Percentiles rank a stretch among this genome's conserved stretches.
These are phyloP conservation scores for Palythoa heliodiscus DNA, from an alignment of 92 coral and sea anemone genomes.

Conservation along the genomic window DNA sequence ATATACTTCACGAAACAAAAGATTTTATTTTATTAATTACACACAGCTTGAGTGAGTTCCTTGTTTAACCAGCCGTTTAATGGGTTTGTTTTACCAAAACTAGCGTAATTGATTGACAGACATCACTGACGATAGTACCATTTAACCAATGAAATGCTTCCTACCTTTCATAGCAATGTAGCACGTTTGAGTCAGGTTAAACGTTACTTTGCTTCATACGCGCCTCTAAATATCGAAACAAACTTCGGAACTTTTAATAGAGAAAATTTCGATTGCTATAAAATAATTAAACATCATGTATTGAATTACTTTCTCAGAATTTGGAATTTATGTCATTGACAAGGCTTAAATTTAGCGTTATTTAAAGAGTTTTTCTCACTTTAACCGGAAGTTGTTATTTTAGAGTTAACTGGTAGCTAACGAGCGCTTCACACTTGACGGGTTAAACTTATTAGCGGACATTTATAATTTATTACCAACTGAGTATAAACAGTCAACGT, in stretches of 20 bases:
- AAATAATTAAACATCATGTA: not conserved
- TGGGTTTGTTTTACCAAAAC: not conserved
- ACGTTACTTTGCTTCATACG: not conserved
- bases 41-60: conserved; percentile 5
- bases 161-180: not conserved
- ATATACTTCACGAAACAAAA: not conserved
- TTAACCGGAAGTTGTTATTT: conserved; percentile 2
- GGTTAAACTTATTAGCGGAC: conserved; percentile 55
- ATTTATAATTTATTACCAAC: conserved; percentile 47
- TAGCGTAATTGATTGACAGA: not conserved
- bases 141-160: not conserved
- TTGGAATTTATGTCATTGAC: not conserved
- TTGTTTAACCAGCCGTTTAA: conserved; percentile 33
- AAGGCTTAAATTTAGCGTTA: not conserved
- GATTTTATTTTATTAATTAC: conserved; percentile 2
- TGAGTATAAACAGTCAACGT: conserved; percentile 37
- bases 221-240: not conserved
- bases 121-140: not conserved
- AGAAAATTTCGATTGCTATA: not conserved
- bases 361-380: not conserved
- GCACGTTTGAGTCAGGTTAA: not conserved
- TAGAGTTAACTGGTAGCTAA: conserved; percentile 33
- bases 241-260: not conserved
- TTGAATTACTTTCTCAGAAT: not conserved
- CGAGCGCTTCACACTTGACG: conserved; percentile 34